Evolutionary conservation across 2,113 vertebrate genomes (phyloP).

Genomic region (Hystrix brachyura): DNA sequence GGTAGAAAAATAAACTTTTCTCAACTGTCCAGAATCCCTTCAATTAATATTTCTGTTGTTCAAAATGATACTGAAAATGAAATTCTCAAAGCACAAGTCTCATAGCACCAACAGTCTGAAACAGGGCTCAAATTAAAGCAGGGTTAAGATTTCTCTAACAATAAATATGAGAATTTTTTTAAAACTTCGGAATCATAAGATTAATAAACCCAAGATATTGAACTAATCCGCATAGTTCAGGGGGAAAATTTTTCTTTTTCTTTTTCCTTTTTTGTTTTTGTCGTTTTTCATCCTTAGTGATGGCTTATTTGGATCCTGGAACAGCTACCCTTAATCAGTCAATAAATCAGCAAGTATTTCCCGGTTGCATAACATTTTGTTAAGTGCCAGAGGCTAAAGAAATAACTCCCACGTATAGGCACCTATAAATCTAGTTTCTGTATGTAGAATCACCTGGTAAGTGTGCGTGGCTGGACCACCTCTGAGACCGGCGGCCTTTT

Average conservation of each 20-base stretch:
- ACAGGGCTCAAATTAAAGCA: neutral
- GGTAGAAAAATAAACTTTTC: neutral
- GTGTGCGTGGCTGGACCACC: neutral
- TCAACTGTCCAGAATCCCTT: neutral
- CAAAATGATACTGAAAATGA: conserved; percentile 4
- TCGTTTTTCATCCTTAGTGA: neutral
- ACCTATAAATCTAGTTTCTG: neutral
- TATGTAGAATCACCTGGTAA: neutral
- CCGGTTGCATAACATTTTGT: neutral
- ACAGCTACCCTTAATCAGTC: neutral
- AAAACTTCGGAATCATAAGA: neutral
- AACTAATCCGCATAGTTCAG: neutral
- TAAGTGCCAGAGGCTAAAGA: neutral
- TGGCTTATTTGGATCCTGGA: neutral
- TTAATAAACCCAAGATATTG: neutral
- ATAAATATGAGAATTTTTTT: neutral
- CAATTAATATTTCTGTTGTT: conserved; percentile 10
- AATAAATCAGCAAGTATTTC: neutral
- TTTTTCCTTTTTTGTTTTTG: neutral
- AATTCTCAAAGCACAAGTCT: conserved; percentile 31
- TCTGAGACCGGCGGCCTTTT: neutral
- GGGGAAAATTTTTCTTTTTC: neutral
- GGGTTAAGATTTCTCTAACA: neutral
- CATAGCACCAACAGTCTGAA: neutral
- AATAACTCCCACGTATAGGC: neutral